A percentile compares a stretch with the other conserved stretches of the same genome.
Evolutionary conservation across 2,797 vertebrate species (phyloP).

Genomic region (Apogon talboti): DNA sequence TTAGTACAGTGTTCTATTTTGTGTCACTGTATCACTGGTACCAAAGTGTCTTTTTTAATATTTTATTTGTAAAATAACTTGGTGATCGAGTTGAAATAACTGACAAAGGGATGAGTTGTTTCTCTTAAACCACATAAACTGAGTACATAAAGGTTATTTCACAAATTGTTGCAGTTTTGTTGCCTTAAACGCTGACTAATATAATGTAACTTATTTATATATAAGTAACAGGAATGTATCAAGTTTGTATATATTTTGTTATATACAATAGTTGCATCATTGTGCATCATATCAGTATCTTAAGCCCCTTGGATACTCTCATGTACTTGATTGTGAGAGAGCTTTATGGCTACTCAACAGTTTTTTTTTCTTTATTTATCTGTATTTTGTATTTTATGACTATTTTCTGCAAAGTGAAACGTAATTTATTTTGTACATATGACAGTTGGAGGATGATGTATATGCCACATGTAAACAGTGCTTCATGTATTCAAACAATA

Average conservation of each 20-base stretch:
- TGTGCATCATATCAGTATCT: conserved; percentile 5
- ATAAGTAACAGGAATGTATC: conserved; percentile 23
- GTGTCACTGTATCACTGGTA: too few relatives aligned
- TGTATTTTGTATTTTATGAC: conserved; percentile 7
- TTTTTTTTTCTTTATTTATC: neutral
- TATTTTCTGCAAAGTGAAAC: conserved; percentile 11
- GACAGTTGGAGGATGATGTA: conserved; percentile 10
- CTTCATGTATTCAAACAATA: too few relatives aligned
- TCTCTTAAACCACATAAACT: conserved; percentile 5
- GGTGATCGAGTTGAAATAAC: neutral
- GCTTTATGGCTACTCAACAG: conserved; percentile 24
- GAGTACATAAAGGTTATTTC: conserved; percentile 2
- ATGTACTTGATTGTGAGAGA: conserved; percentile 40
- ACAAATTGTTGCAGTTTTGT: neutral
- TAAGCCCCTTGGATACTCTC: neutral
- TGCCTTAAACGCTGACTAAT: neutral
- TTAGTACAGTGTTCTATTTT: neutral
- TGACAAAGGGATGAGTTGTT: neutral
- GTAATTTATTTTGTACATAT: conserved; percentile 20
- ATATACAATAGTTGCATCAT: conserved; percentile 2
- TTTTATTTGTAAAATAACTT: neutral
- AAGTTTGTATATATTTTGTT: neutral
- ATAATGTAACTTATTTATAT: neutral
- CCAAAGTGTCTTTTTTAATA: conserved; percentile 6
- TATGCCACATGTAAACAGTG: conserved; percentile 2